Evolutionary conservation across 2,113 vertebrate species (phyloP).

Genomic region (Tragelaphus imberbis): DNA sequence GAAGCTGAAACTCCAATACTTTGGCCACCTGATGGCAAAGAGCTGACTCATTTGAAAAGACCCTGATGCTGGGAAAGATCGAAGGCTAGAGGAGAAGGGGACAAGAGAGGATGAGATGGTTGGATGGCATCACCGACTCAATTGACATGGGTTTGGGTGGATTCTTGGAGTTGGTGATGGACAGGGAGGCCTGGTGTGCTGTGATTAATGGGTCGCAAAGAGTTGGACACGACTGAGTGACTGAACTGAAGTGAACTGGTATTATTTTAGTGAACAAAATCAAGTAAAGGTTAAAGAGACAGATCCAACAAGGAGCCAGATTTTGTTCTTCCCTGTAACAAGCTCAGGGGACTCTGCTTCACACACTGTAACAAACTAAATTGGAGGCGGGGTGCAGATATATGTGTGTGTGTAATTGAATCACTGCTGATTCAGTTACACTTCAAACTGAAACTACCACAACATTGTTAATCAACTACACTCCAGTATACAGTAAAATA

Average conservation of each 20-base stretch:
- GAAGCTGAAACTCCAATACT: neutral
- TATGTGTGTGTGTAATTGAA: neutral
- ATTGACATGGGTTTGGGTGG: neutral
- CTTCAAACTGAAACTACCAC: neutral
- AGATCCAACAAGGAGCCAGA: neutral
- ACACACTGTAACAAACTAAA: neutral
- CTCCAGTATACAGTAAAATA: neutral
- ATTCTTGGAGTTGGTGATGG: neutral
- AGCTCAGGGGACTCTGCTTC: neutral
- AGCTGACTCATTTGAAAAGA: neutral
- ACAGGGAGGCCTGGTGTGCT: neutral
- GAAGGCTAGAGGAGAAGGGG: neutral
- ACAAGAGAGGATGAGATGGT: neutral
- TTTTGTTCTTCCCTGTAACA: neutral
- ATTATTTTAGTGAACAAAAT: neutral
- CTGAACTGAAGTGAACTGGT: neutral
- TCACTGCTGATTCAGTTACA: neutral
- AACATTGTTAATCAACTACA: neutral
- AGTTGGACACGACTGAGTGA: neutral
- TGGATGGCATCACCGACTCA: neutral
- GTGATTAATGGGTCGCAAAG: neutral
- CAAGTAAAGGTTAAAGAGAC: neutral
- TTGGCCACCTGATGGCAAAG: neutral
- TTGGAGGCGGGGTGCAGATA: rapidly evolving
- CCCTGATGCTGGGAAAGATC: neutral